Base-by-base conservation (phyloP, 2,113 vertebrate species). In the Nipponia nippon region DNA sequence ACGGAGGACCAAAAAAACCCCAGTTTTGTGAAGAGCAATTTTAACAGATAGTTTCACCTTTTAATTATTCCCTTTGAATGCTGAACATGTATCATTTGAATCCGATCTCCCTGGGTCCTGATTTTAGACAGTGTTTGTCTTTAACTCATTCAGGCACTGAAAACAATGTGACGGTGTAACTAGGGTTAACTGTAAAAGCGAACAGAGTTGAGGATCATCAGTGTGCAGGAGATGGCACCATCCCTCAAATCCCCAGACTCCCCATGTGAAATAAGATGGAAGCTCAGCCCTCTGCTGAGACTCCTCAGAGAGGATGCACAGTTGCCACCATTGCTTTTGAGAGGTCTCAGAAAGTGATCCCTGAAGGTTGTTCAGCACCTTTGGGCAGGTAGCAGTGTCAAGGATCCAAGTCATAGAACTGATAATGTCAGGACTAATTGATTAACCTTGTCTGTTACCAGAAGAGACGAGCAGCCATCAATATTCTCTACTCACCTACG, bases 401-500 rank as follows among this genome's bases (percentile, higher is more conserved):
- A 69, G 53, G 66, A 85, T 83, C 55, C 36, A 61, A 56, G 26
- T 67, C 42, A 18, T 30, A 34, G 29, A 47, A 18, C 21, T 77
- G 53, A 19, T 10, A 67, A 16, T 58, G 38, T 55, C 47, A 72
- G 49, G 21, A 61, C 20, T 63, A 47, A 38, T 1, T 55, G 34
- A 18, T 29, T 47, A 77, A 88, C 15, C 17, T 88, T 32, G 11
- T 87, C 44, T 76, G 7, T 52, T 71, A 44, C 11, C 50, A 89
- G 29, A 67, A 75, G 30, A 47, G 22, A 40, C 4, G 7, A 89
- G 7, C 36, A 91, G 63, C 55, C 20, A 4, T 38, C 2, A 7
- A 4, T 70, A 58, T 66, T 92, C 38, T 83, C 46, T 49, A 14
- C 2, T 86, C 10, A 32, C 11, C n/a, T 79, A 13, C 0, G 0